Base-by-base conservation (phyloP, 2,797 vertebrate species). In the Cirrhinus mrigala region DNA sequence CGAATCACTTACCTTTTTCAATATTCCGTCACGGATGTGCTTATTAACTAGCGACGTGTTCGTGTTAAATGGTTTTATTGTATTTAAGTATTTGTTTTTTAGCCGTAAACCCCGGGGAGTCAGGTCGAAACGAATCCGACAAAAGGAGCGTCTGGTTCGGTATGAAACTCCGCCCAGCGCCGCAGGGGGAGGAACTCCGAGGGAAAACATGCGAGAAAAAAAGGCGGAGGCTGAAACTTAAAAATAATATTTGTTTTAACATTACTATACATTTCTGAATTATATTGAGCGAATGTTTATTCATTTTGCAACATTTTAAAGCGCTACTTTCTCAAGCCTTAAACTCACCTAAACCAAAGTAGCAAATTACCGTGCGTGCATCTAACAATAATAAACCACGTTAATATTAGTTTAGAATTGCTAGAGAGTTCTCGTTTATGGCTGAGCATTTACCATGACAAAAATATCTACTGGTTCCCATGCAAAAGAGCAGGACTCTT, bases 91-190 rank as follows among this genome's bases (percentile, higher is more conserved):
- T 85, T 70, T 88, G 83, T 94, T 93, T 94, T 94, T 92, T 87
- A 85, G 91, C 91, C 89, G 90, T 92, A 93, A 95, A 95, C 93
- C 94, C 95, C 94, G 94, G 94, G 95, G 95, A 96, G 94, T 94
- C 95, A 89, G 91, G 90, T 94, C 93, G 92, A 95, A 95, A 94
- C 92, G 93, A 90, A 96, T 94, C 95, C 95, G 95, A 95, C 95
- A 94, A 94, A 95, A 96, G 94, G 93, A 96, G 95, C 95, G 95
- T 95, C 95, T 96, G 90, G 93, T 94, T 94, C 95, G 95, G 95
- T 94, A 93, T 95, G 95, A 96, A 96, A 96, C 95, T 95, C 95
- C 95, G 95, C 95, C 95, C 95, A 91, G 95, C 95, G 95, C 95
- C 95, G 95, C 95, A 95, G 95, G 95, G 95, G 95, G 95, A 96